Conservation (phyloP, 2,797 vertebrate species). For the Smutsia temminckii region DNA sequence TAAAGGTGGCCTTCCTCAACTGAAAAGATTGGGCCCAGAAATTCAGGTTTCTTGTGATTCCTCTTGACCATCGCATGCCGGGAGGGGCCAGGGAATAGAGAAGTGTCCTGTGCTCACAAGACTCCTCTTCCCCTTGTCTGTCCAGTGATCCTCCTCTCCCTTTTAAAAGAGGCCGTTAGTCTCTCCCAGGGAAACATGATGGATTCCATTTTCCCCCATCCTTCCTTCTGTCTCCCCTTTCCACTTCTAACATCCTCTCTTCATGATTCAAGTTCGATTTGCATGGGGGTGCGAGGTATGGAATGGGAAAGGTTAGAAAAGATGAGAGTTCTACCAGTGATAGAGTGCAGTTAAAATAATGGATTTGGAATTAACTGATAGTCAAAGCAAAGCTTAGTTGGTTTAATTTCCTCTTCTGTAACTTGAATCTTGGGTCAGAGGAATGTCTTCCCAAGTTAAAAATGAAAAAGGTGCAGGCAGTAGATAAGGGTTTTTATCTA, state of each 20-base stretch:
- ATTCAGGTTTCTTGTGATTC: neutral
- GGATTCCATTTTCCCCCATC: neutral
- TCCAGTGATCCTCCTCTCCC: neutral
- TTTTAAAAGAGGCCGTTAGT: neutral
- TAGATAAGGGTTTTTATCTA: slow-evolving; percentile 64
- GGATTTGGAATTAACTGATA: neutral
- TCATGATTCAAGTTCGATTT: neutral
- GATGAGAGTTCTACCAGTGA: neutral
- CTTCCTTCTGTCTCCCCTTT: neutral
- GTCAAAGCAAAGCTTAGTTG: neutral
- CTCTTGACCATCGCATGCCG: neutral
- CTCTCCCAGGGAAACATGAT: neutral
- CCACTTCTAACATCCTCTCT: neutral
- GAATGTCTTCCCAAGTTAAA: slow-evolving; percentile 28
- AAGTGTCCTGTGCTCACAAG: neutral
- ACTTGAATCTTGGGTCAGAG: slow-evolving; percentile 39
- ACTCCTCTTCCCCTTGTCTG: too few relatives aligned
- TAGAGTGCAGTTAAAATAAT: neutral
- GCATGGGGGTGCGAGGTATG: neutral
- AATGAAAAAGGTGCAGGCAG: slow-evolving; percentile 28
- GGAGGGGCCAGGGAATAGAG: neutral
- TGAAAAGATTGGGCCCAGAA: neutral
- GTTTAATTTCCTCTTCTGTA: slow-evolving; percentile 38
- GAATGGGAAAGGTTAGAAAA: neutral
- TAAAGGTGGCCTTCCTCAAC: neutral